Evolutionary conservation across 1,140 invertebrate genomes (phyloP), one percentile per base, ranked within the genome.

Genomic region (Heliconius melpomene): DNA sequence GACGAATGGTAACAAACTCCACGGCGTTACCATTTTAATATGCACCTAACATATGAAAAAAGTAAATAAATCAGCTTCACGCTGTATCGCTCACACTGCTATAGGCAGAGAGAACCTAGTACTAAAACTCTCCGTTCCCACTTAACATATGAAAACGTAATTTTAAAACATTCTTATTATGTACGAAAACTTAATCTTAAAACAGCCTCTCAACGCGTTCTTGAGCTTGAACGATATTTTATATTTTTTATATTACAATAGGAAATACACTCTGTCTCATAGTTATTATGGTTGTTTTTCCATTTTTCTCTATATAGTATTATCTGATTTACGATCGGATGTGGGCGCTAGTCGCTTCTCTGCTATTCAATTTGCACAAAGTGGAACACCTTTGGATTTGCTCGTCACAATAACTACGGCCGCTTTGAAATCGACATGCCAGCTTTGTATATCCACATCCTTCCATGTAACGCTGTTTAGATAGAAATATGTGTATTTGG

Each of bases 301-400:
- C 57, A 57, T 75, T 78, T 71, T 32, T n/a, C 50, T 75, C 78
- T 70, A 26, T 80, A 46, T 72, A 74, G 72, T 86, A 77, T 85
- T 88, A 88, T 90, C 90, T 89, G 88, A 92, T 91, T 91, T 91
- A 90, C 85, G 86, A 89, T 86, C 89, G 89, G 85, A 88, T 88
- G 86, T 90, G 87, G 87, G 86, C 78, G 88, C 85, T 89, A 82
- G 83, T 86, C 84, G 82, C 82, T 81, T 83, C 84, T 89, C 86
- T 86, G 83, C 85, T 84, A 89, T 91, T 92, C 87, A 90, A 86
- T 80, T 90, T 86, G 86, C 84, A 89, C 86, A 90, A 92, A 89
- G 89, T 90, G 86, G 87, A 86, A 84, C 87, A 87, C 84, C 87
- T 89, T 86, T 87, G 86, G 82, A 89, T 88, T 86, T 84, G 84